phyloP scores from a whole-genome alignment of 2,113 vertebrate genomes.

The Atrichornis clamosus region DNA sequence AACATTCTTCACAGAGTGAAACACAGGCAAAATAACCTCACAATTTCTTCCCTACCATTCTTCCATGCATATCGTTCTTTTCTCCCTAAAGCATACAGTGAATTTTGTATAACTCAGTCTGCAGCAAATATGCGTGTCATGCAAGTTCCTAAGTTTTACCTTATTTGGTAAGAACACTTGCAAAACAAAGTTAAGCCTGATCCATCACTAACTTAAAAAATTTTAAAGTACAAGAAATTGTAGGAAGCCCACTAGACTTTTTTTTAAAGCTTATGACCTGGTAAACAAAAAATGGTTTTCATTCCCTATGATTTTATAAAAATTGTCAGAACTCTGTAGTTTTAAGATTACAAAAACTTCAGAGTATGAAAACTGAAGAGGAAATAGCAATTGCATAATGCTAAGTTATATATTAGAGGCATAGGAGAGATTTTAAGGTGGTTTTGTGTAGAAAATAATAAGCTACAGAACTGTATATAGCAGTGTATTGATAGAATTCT shows the following conservation, averaged over 20 bases:
- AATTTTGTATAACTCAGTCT: background rate
- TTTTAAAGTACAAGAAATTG: background rate
- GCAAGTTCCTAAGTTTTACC: background rate
- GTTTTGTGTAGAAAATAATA: conserved; percentile 56
- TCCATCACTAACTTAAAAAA: background rate
- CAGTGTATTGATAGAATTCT: conserved; percentile 29
- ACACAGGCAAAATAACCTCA: background rate
- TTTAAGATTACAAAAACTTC: conserved; percentile 56
- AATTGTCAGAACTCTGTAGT: conserved; percentile 36
- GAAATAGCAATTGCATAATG: conserved; percentile 58
- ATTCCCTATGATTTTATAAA: conserved; percentile 36
- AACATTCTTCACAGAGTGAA: background rate
- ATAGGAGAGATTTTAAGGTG: conserved; percentile 51
- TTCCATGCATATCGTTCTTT: background rate
- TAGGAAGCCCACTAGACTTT: background rate
- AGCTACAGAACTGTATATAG: conserved; percentile 11
- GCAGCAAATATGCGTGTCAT: background rate
- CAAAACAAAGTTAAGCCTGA: background rate
- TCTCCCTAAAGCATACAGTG: background rate
- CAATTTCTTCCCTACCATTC: background rate
- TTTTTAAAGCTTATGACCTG: background rate
- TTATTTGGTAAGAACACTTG: background rate
- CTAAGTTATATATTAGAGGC: conserved; percentile 64
- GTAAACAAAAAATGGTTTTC: background rate
- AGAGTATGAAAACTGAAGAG: conserved; percentile 33